A percentile compares a stretch with the other conserved stretches of the same genome.
Conservation (phyloP, 2,797 vertebrate species). For the Chloroceryle inda region DNA sequence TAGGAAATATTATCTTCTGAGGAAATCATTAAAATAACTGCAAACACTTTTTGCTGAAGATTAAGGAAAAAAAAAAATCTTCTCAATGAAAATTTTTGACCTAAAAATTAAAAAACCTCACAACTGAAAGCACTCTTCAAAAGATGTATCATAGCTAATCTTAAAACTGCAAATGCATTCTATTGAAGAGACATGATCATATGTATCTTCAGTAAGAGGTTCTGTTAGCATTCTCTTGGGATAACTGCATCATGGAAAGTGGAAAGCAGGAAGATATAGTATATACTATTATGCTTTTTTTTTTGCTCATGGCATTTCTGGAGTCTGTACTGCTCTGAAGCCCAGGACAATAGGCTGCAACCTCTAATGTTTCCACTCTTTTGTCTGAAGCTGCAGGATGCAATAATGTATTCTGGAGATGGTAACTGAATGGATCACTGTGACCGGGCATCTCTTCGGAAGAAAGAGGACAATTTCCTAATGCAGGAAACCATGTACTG, state of each 20-base stretch:
- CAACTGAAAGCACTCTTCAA: neutral
- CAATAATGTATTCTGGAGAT: neutral
- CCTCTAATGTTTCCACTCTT: neutral
- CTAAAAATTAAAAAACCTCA: neutral
- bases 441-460: neutral
- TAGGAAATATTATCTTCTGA: neutral
- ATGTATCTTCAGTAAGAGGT: neutral
- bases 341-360: neutral
- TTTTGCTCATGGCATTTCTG: neutral
- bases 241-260: neutral
- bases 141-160: neutral
- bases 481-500: neutral
- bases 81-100: neutral
- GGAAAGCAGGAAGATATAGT: neutral
- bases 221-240: neutral
- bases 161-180: neutral
- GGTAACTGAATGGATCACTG: neutral
- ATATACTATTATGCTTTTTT: neutral
- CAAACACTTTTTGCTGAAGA: neutral
- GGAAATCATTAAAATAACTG: neutral
- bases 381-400: neutral
- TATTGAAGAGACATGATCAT: neutral
- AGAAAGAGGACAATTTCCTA: neutral
- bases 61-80: neutral
- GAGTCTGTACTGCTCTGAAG: neutral